Evolutionary conservation across 2,113 vertebrate genomes (phyloP).

Genomic region (Chinchilla lanigera): DNA sequence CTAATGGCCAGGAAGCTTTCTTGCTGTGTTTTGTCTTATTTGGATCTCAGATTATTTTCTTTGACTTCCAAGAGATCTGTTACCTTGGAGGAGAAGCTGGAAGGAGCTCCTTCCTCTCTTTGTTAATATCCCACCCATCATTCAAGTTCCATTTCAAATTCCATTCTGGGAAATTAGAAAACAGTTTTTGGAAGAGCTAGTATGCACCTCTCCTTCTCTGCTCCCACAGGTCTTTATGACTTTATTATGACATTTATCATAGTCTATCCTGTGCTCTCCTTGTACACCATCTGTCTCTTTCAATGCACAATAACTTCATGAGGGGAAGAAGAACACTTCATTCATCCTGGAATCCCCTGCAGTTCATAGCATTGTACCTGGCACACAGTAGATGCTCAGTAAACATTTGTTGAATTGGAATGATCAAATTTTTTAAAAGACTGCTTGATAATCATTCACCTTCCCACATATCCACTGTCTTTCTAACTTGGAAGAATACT

Average conservation of each 20-base stretch:
- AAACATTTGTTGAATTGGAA: conserved; percentile 38
- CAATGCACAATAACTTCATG: conserved; percentile 34
- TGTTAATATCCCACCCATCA: conserved; percentile 53
- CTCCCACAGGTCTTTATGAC: conserved; percentile 66
- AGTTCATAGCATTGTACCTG: background rate
- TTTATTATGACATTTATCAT: conserved; percentile 68
- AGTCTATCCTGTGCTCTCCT: background rate
- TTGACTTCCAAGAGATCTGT: conserved; percentile 41
- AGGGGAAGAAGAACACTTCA: background rate
- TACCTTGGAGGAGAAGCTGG: conserved; percentile 31
- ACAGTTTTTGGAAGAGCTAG: conserved; percentile 14
- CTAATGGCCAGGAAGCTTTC: background rate
- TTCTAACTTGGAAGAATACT: conserved; percentile 18
- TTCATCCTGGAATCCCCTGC: background rate
- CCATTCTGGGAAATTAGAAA: conserved; percentile 67
- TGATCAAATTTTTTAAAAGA: background rate
- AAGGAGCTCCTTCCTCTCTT: background rate
- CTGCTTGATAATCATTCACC: background rate
- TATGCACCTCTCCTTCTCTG: conserved; percentile 61
- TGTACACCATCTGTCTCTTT: conserved; percentile 58
- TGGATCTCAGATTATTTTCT: conserved; percentile 13
- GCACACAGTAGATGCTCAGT: conserved; percentile 46
- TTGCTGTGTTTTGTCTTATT: conserved; percentile 24
- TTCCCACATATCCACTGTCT: background rate
- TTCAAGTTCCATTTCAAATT: conserved; percentile 68